phyloP scores from a whole-genome alignment of 2,888 invertebrate genomes.

The Prosapia bicincta region DNA sequence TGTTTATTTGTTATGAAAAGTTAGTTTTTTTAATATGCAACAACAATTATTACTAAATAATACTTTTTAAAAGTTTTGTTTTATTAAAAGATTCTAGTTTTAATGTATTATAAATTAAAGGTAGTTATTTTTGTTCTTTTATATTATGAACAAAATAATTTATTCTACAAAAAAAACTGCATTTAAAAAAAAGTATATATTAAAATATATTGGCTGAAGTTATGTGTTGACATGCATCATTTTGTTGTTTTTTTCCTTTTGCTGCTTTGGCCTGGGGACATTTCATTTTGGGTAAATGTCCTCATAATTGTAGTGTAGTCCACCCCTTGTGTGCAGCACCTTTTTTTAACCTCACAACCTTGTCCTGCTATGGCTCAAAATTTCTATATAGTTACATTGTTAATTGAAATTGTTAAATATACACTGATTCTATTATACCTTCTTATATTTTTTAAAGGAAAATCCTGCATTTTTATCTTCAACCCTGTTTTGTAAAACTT shows the following conservation, averaged over 20 bases:
- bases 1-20: no score
- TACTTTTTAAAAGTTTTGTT: no score
- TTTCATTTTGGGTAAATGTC: slow-evolving; percentile 25
- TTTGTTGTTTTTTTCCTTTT: slow-evolving; percentile 25
- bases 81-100: no score
- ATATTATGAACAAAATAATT: neutral
- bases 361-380: neutral
- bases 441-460: neutral
- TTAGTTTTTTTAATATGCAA: no score
- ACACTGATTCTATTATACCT: neutral
- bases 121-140: neutral
- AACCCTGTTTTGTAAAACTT: neutral
- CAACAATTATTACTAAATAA: no score
- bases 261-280: slow-evolving; percentile 27
- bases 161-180: neutral
- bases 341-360: slow-evolving; percentile 20
- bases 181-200: neutral
- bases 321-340: slow-evolving; percentile 29
- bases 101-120: no score
- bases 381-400: slow-evolving; percentile 4
- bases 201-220: neutral
- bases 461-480: neutral
- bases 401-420: neutral
- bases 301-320: slow-evolving; percentile 23
- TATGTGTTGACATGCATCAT: slow-evolving; percentile 15